phyloP scores from a whole-genome alignment of 2,113 vertebrate genomes.

The Eurystomus gularis region DNA sequence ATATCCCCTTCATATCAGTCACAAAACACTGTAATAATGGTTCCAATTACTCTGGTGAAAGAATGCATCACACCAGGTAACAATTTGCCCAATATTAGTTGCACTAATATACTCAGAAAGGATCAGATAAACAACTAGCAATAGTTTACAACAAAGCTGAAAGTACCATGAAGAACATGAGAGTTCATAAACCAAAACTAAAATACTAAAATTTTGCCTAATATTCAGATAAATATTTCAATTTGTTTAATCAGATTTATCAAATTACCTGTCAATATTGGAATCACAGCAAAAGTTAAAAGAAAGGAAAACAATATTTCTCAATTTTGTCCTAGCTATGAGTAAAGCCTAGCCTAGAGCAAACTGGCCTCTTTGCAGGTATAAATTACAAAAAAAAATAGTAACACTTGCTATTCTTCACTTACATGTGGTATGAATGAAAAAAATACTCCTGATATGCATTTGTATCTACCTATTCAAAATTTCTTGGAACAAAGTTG shows the following conservation, averaged over 20 bases:
- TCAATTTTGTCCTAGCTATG: background rate
- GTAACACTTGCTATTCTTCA: background rate
- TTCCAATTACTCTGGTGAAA: background rate
- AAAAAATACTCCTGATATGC: background rate
- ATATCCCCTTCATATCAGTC: background rate
- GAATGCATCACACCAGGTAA: background rate
- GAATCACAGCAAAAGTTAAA: background rate
- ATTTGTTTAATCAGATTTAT: background rate
- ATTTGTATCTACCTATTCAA: background rate
- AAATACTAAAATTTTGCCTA: background rate
- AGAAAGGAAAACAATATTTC: background rate
- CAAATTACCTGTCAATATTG: background rate
- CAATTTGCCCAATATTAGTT: background rate
- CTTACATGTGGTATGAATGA: background rate
- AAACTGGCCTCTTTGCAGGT: background rate
- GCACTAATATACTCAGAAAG: background rate
- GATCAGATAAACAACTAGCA: background rate
- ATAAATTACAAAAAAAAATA: background rate
- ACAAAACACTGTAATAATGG: background rate
- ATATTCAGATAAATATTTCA: background rate
- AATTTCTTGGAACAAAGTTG: background rate
- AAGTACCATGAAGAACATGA: background rate
- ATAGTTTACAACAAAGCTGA: background rate
- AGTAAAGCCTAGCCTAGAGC: background rate
- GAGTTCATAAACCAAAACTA: background rate